Base-by-base conservation (phyloP, 2,888 invertebrate species). In the Eupithecia pulchellata region DNA sequence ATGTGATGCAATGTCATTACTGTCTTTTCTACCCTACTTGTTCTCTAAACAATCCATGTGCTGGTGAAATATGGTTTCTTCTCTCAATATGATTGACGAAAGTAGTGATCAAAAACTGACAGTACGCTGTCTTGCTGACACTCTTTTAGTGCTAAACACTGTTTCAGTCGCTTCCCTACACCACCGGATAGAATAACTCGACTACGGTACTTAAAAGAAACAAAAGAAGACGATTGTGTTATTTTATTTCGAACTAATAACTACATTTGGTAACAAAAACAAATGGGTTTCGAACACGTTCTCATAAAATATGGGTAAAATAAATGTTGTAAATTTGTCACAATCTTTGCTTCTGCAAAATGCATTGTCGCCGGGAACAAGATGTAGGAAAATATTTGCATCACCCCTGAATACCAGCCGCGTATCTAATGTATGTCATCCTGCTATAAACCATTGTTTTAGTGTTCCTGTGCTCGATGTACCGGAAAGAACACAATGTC, bases 401-500 rank as follows among this genome's bases (percentile, higher is more conserved):
- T 71, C 69, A 74, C 47, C 67, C 67, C 66, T 71, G 71, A 78
- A 85, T 84, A 77, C 79, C 74, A 80, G 82, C 77, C 82, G 81
- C 81, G 81, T 77, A 78, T 79, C 80, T 82, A 82, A 83, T 82
- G 78, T 77, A 82, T 81, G 84, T 82, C 82, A 84, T 84, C 84
- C 85, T 85, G 84, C 79, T 77, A 81, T 82, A 82, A 83, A 79
- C 84, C 82, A 85, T 86, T 85, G 86, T 85, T 81, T 79, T 76
- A 78, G 75, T 76, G 78, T 77, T 78, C 77, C 72, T 71, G 76
- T 82, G 86, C 77, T 82, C 78, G 77, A 82, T 86, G 81, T 86
- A 81, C 84, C 86, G 83, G 82, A 85, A 84, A 84, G 78, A 84
- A 82, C 77, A 85, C 81, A 82, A 84, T 84, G 80, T 79, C 70